Percentiles rank a stretch among this genome's conserved stretches.
Conservation (phyloP, 1,140 invertebrate species). For the Limonius californicus region DNA sequence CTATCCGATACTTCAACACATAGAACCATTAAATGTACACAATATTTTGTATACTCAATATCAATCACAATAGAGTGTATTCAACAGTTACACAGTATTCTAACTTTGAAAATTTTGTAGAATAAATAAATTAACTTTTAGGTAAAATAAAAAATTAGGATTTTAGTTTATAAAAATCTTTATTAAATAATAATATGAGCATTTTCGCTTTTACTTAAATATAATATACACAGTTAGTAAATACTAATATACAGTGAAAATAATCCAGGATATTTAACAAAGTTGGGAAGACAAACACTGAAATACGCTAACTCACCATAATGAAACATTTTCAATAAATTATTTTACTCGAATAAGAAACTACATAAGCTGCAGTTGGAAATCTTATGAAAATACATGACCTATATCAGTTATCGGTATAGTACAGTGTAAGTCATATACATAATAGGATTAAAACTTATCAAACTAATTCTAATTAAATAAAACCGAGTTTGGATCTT, state of each 20-base stretch:
- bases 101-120: no score
- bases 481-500: conserved; percentile 78
- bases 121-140: no score
- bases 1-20: no score
- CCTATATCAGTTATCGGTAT: not conserved
- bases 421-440: conserved; percentile 1
- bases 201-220: conserved; percentile 6
- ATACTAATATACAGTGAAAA: conserved; percentile 6
- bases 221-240: conserved; percentile 20
- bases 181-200: conserved; percentile 19
- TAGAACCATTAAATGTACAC: no score
- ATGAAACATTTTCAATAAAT: not conserved
- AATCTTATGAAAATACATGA: not conserved
- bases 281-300: not conserved
- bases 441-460: conserved; percentile 11
- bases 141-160: no score
- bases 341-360: not conserved
- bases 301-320: not conserved
- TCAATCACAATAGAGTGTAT: no score
- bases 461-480: conserved; percentile 58
- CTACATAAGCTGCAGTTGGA: not conserved
- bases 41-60: no score
- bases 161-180: conserved; percentile 9
- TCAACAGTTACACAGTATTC: no score
- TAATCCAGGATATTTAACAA: not conserved